These are phyloP conservation scores for human DNA, from an alignment of 2,113 vertebrate species.

Conservation along the genomic window GRCh38 chr3:31194501-31195000, in stretches of 20 bases:
- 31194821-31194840: conserved; percentile 62
- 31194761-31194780: conserved; percentile 61
- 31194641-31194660: conserved; percentile 62
- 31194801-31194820: conserved; percentile 53
- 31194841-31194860: not conserved
- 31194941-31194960: conserved; percentile 55
- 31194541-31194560: conserved; percentile 75
- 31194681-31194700: conserved; percentile 63
- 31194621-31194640: conserved; percentile 69
- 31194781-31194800: not conserved
- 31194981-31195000: not conserved
- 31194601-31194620: conserved; percentile 68
- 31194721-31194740: conserved; percentile 57
- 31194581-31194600: conserved; percentile 57
- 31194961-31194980: conserved; percentile 67
- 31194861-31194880: conserved; percentile 66
- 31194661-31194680: conserved; percentile 60
- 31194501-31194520: conserved; percentile 71
- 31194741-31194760: not conserved
- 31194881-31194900: conserved; percentile 33
- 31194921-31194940: conserved; percentile 62
- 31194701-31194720: conserved; percentile 5
- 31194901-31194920: conserved; percentile 61
- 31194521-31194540: conserved; percentile 74
- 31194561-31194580: conserved; percentile 75